A percentile compares a stretch with the other conserved stretches of the same genome.
These are phyloP conservation scores for Octonoba sinensis DNA, from an alignment of 2,888 invertebrate genomes.

Conservation along the genomic window DNA sequence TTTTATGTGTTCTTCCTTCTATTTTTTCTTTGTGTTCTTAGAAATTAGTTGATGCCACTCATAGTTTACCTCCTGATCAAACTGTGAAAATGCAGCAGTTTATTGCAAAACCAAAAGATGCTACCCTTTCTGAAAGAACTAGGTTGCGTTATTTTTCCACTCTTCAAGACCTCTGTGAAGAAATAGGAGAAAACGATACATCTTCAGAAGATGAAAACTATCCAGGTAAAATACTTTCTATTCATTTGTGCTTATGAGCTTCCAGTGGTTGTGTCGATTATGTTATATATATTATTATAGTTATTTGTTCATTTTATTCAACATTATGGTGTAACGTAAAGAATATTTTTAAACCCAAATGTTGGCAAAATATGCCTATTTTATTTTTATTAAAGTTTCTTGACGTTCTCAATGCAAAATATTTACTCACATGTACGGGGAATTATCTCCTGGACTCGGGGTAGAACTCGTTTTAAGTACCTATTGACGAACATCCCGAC, in stretches of 20 bases:
- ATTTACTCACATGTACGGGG: too few species aligned
- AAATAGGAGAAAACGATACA: constrained; percentile 78
- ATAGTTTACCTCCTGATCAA: constrained; percentile 78
- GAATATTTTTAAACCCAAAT: too few species aligned
- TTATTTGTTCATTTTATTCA: not conserved
- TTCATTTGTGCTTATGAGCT: not conserved
- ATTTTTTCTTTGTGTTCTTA: constrained; percentile 42
- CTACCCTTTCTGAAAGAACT: constrained; percentile 67
- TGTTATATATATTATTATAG: too few species aligned
- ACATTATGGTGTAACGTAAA: not conserved
- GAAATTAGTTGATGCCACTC: constrained; percentile 76
- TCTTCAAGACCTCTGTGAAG: constrained; percentile 79
- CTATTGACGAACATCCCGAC: too few species aligned
- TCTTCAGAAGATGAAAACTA: constrained; percentile 84
- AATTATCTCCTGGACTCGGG: too few species aligned
- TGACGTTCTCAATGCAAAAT: too few species aligned
- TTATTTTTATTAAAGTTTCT: too few species aligned
- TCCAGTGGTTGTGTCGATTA: too few species aligned
- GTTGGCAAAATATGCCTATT: too few species aligned
- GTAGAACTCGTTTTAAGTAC: too few species aligned
- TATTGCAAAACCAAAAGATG: constrained; percentile 68
- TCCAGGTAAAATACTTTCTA: constrained; percentile 73
- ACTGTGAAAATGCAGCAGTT: constrained; percentile 69
- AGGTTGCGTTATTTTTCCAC: constrained; percentile 74
- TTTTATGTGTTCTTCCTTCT: too few species aligned